Base-by-base conservation (phyloP, 1,140 invertebrate genomes). In the Drosophila triauraria region DNA sequence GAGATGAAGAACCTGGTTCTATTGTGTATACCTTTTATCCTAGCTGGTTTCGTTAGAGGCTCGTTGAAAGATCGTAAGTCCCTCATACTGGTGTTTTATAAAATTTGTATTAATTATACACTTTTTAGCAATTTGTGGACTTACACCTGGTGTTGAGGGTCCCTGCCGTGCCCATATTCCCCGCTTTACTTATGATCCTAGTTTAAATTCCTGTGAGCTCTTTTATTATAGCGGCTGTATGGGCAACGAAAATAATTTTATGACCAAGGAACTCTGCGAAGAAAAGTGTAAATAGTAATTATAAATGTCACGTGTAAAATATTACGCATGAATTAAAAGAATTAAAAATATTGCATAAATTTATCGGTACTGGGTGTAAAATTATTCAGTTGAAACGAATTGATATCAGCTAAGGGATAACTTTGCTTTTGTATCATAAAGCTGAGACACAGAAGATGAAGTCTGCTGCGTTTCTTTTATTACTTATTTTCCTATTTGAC, bases 181-280 rank as follows among this genome's bases (percentile, higher is more conserved):
- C 12, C 95, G 94, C n/a, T 98, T 96, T 96, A 97, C 97, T 92
- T 98, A 96, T 87, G 95, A 98, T 83, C 86, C 93, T 1, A 94
- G 94, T 1, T 93, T 94, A 20, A 95, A 96, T 80, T 94, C 95
- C 23, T 97, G 97, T 78, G 93, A 94, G 1, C 95, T 96, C 76
- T 97, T 97, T 76, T 93, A 95, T 13, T 97, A 96, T 82, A 94
- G 96, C 7, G 96, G 96, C 2, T 98, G 97, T 91, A 94, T 97
- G 58, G 97, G 97, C 40, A 99, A 98, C 91, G 95, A 95, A 51
- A 98, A 98, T 92, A 95, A 95, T 78, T 99, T 98, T 13, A 1
- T 3, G 3, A 48, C 20, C 5, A 61, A 38, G 25, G 30, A 12
- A 12, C 9, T 61, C 42, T 56, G 53, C 23, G 35, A 42, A 8